Conservation (phyloP, 2,113 vertebrate genomes). For the Spheniscus mendiculus region DNA sequence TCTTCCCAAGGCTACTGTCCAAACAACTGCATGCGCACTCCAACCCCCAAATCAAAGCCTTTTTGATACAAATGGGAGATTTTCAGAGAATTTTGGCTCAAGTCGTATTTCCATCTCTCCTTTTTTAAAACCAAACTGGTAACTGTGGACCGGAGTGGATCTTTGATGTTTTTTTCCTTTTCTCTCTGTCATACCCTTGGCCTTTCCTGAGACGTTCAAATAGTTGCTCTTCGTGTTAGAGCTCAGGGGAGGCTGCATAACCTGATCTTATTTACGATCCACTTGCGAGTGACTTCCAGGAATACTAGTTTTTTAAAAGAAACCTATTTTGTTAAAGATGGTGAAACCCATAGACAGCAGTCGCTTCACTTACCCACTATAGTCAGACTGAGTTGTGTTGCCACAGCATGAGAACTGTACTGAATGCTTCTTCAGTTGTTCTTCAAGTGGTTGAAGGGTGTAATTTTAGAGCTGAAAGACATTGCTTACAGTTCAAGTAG, state of each 20-base stretch:
- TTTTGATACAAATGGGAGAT: neutral
- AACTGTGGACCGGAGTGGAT: neutral
- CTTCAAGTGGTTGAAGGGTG: neutral
- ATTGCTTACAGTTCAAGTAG: neutral
- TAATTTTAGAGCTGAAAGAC: conserved; percentile 10
- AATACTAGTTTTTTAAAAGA: neutral
- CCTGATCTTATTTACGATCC: neutral
- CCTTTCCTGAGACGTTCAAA: neutral
- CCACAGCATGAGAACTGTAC: neutral
- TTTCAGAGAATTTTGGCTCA: neutral
- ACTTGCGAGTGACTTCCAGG: neutral
- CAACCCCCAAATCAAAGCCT: neutral
- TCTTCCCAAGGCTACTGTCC: neutral
- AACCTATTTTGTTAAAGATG: neutral
- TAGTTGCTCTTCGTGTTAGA: neutral
- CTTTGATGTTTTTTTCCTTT: neutral
- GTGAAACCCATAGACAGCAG: neutral
- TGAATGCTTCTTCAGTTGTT: neutral
- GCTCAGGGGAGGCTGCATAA: neutral
- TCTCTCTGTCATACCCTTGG: neutral
- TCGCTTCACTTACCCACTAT: neutral
- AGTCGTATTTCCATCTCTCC: neutral
- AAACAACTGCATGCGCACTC: neutral
- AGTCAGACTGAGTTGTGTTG: neutral
- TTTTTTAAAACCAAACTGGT: neutral